These are phyloP conservation scores for Orchestia grillus DNA, from an alignment of 1,140 invertebrate genomes.

Conservation along the genomic window DNA sequence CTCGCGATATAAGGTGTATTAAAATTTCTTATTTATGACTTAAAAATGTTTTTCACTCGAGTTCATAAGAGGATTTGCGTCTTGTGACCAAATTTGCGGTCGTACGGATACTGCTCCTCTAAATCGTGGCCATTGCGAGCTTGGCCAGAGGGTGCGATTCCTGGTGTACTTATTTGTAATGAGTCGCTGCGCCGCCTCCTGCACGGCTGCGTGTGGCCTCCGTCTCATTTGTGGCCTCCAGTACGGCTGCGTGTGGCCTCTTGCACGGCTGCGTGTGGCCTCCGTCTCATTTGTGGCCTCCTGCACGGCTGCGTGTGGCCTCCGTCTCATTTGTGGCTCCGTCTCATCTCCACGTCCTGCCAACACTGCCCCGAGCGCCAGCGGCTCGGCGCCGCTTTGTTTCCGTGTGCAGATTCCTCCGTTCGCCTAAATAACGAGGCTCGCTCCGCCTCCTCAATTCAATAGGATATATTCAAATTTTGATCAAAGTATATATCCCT, in stretches of 20 bases:
- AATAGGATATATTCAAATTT: not conserved
- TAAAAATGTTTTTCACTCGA: not conserved
- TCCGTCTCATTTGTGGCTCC: no score
- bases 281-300: not conserved
- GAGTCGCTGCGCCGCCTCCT: not conserved
- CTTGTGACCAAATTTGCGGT: not conserved
- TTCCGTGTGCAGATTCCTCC: not conserved
- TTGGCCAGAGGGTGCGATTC: not conserved
- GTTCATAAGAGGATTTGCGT: not conserved
- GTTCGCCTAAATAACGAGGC: not conserved
- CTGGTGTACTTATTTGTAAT: not conserved
- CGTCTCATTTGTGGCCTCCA: not conserved
- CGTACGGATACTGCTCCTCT: not conserved
- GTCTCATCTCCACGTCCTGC: no score
- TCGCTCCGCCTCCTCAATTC: not conserved
- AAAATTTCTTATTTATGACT: not conserved
- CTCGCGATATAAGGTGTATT: not conserved
- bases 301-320: no score
- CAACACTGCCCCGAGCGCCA: no score
- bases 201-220: not conserved
- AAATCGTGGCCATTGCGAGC: not conserved
- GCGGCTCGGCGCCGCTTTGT: not conserved
- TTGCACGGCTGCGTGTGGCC: not conserved
- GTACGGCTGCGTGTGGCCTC: no score
- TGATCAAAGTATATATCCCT: not conserved